phyloP scores from a whole-genome alignment of 1,140 invertebrate genomes.

The Bombus pyrosoma region DNA sequence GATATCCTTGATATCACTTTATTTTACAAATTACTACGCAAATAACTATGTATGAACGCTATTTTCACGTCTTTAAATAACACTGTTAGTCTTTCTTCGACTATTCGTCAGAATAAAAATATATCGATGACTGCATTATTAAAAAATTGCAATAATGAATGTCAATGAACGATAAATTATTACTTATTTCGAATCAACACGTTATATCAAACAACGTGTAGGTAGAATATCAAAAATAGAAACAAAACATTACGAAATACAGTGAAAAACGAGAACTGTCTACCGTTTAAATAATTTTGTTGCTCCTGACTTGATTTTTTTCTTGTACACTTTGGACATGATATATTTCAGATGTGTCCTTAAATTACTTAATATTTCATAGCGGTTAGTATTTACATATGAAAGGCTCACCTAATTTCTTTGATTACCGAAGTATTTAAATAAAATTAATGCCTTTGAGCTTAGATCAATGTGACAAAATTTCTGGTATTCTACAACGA shows the following conservation, averaged over 20 bases:
- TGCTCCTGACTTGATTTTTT: slow-evolving; percentile 48
- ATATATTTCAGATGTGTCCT: slow-evolving; percentile 5
- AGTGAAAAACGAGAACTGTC: slow-evolving; percentile 25
- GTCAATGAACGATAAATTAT: background rate
- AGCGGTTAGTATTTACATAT: slow-evolving; percentile 7
- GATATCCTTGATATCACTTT: background rate
- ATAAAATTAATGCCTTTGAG: slow-evolving; percentile 1
- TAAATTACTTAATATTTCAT: slow-evolving; percentile 19
- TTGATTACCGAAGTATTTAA: background rate
- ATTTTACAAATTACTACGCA: background rate
- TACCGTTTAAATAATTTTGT: slow-evolving; percentile 70
- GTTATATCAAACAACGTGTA: background rate
- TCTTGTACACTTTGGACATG: slow-evolving; percentile 59
- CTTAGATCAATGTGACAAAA: slow-evolving; percentile 2
- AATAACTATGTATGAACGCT: background rate
- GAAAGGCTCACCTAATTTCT: slow-evolving; percentile 57
- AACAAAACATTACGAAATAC: slow-evolving; percentile 17
- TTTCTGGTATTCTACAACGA: background rate
- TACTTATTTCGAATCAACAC: background rate
- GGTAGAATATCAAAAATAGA: background rate
- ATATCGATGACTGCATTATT: slow-evolving; percentile 53
- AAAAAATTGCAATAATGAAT: slow-evolving; percentile 14
- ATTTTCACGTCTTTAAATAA: slow-evolving; percentile 39
- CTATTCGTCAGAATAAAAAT: slow-evolving; percentile 49
- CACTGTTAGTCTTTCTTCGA: slow-evolving; percentile 4